Evolutionary conservation across 2,797 vertebrate genomes (phyloP), one percentile per base, ranked within the genome.

Genomic region (Cephalopachus bancanus): DNA sequence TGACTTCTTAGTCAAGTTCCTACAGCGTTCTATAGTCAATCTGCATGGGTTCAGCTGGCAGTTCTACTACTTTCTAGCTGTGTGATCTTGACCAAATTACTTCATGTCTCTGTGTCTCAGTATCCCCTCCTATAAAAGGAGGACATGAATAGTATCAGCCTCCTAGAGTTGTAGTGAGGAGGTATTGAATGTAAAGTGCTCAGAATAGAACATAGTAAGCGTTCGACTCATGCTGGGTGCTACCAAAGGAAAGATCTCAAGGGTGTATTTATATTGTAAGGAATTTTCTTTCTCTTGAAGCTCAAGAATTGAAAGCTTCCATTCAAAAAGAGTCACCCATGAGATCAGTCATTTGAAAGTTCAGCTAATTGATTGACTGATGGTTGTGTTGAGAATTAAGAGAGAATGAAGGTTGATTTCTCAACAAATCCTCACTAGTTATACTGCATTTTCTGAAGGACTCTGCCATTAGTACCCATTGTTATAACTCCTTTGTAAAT

Each of bases 311-410:
- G n/a, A 80, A 75, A 94, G 14, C 67, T 88, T 65, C 53, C 78
- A 16, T 88, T 93, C 60, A 67, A 79, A 75, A 96, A 95, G 69
- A 15, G 7, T 33, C 72, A 69, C 14, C 30, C 44, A 33, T 51
- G 85, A 88, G 78, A 90, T 92, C 75, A 75, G 10, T 95, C 74
- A 93, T 89, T 96, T 95, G 84, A 85, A 91, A 78, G 10, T 92
- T 96, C 60, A 96, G 65, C 51, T 75, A 88, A 91, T 85, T 90
- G 69, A 93, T 24, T 93, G 49, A 76, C 64, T 84, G 83, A 81
- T 94, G 67, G 75, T 60, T 81, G 4, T 80, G 33, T 67, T 64
- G 85, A 87, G 93, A 92, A 90, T 72, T 93, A 51, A 91, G 69
- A 84, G 37, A 65, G n/a, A 84, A 84, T 55, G 33, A 90, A 91